Percentiles rank a stretch among this genome's conserved stretches.
phyloP scores from a whole-genome alignment of 2,113 vertebrate genomes.

The Prietella phreatophila region DNA sequence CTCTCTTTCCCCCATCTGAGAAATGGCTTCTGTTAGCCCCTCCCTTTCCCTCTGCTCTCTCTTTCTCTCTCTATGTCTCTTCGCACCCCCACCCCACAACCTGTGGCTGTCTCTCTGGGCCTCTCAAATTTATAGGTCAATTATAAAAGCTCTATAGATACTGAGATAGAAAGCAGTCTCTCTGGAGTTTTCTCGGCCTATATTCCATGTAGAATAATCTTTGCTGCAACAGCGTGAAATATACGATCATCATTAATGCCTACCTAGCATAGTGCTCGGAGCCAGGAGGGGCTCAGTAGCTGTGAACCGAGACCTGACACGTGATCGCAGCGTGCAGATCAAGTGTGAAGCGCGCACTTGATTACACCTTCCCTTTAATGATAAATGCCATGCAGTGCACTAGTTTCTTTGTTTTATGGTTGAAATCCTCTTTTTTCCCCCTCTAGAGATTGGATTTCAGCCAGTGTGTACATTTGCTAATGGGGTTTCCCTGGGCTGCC shows the following conservation, averaged over 20 bases:
- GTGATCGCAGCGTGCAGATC: conserved; percentile 10
- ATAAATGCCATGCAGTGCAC: not conserved
- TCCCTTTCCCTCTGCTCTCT: conserved; percentile 4
- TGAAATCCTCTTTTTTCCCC: conserved; percentile 6
- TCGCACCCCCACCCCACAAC: conserved; percentile 59
- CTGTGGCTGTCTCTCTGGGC: conserved; percentile 75
- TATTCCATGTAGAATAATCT: conserved; percentile 17
- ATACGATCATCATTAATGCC: conserved; percentile 29
- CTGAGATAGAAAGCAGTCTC: conserved; percentile 43
- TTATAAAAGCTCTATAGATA: conserved; percentile 71
- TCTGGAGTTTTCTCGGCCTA: conserved; percentile 39
- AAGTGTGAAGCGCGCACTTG: not conserved
- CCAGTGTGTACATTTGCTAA: conserved; percentile 45
- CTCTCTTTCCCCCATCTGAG: conserved; percentile 64
- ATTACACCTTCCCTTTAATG: conserved; percentile 21
- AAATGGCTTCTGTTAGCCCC: conserved; percentile 61
- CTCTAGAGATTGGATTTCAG: conserved; percentile 34
- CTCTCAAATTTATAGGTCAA: conserved; percentile 77
- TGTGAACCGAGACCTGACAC: not conserved
- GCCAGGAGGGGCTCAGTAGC: not conserved
- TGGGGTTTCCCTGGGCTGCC: conserved; percentile 2
- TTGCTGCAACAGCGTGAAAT: conserved; percentile 29
- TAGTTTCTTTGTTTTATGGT: conserved; percentile 27
- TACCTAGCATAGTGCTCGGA: not conserved
- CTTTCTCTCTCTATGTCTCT: conserved; percentile 61